These are phyloP conservation scores for Seira musarum DNA, from an alignment of 2,888 invertebrate species.

Conservation along the genomic window DNA sequence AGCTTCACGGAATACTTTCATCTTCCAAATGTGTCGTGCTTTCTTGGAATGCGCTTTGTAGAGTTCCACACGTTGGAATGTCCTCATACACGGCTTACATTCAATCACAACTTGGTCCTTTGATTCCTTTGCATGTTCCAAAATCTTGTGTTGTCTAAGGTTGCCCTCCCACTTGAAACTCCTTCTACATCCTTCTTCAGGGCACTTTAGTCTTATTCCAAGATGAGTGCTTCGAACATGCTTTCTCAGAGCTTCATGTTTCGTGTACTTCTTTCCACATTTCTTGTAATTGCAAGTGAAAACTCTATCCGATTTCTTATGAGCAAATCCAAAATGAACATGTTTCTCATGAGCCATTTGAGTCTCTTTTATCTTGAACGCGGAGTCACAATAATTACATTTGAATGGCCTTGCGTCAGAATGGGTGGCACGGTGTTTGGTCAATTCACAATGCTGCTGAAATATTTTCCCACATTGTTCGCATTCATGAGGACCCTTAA, in stretches of 20 bases:
- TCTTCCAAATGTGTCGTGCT: constrained; percentile 14
- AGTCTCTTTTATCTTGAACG: not conserved
- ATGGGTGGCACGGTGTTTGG: not conserved
- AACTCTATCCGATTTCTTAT: not conserved
- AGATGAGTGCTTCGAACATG: not conserved
- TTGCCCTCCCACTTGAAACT: not conserved
- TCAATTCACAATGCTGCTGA: not conserved
- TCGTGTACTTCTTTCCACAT: not conserved
- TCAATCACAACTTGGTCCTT: not conserved
- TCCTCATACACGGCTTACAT: constrained; percentile 13
- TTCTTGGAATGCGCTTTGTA: not conserved
- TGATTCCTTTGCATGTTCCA: constrained; percentile 17
- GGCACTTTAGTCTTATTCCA: not conserved
- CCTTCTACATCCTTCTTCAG: constrained; percentile 12
- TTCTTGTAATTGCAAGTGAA: not conserved
- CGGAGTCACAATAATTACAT: constrained; percentile 13
- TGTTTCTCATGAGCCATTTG: constrained; percentile 10
- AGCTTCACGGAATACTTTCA: too few species aligned
- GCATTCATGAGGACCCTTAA: too few species aligned
- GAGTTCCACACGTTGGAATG: not conserved
- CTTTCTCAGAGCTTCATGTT: not conserved
- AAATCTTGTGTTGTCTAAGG: not conserved
- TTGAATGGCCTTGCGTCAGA: constrained; percentile 12
- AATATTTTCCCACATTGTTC: too few species aligned
- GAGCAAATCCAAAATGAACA: constrained; percentile 17